phyloP scores from a whole-genome alignment of 2,797 vertebrate species.

The Carduelis carduelis region DNA sequence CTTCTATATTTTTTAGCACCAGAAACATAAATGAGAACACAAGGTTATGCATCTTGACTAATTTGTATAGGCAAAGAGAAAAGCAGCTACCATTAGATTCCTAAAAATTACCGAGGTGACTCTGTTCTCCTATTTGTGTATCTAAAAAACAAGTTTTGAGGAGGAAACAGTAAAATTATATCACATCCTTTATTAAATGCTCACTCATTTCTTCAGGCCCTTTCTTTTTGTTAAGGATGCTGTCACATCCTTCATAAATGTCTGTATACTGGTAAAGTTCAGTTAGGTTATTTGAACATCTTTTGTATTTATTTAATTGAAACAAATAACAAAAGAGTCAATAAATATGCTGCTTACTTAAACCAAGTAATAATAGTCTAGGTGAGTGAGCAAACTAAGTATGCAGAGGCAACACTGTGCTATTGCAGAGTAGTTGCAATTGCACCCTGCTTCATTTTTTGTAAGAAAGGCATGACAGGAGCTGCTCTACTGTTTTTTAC shows the following conservation, averaged over 20 bases:
- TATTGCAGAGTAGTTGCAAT: background rate
- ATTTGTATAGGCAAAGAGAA: background rate
- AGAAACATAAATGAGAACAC: background rate
- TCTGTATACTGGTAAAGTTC: background rate
- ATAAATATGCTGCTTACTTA: background rate
- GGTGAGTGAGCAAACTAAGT: background rate
- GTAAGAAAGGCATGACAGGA: background rate
- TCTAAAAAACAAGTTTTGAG: background rate
- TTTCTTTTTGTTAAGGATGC: background rate
- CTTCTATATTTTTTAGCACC: background rate
- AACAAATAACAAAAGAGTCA: background rate
- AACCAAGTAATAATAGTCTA: background rate
- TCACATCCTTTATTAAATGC: background rate
- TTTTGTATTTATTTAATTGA: background rate
- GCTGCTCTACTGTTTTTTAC: background rate
- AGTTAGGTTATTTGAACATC: background rate
- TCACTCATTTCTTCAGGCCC: background rate
- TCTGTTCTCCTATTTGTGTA: background rate
- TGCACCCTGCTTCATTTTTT: background rate
- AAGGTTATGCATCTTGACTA: background rate
- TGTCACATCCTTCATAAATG: background rate
- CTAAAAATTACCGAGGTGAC: background rate
- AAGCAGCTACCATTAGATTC: background rate
- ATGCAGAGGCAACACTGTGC: background rate
- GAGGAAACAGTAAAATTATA: background rate